Base-by-base conservation (phyloP, 2,797 vertebrate species). In the Psittacula derbiana region DNA sequence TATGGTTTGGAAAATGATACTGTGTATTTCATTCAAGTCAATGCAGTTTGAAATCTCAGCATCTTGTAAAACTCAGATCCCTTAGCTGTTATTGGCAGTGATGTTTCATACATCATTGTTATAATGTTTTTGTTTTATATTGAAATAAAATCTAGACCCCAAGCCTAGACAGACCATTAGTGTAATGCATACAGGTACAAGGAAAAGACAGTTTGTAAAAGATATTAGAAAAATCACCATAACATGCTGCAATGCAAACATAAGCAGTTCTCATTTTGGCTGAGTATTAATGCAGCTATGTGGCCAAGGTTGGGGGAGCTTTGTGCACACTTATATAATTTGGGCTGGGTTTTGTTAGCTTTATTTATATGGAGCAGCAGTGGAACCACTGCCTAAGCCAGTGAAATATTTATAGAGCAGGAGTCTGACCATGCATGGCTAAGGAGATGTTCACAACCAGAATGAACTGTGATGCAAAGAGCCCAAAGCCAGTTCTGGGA, bases 71-170 rank as follows among this genome's bases (percentile, higher is more conserved):
- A 73, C 19, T 52, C 58, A 62, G 13, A 41, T 65, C 36, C 41
- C 27, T 61, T 38, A 43, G 24, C 8, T 76, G 23, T 18, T 62
- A 36, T 8, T 16, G n/a, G 25, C 28, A 83, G 13, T 0, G 0
- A 33, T 30, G 33, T 23, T 88, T 74, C 41, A 49, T 44, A 7
- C 5, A 30, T 38, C 31, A 28, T 8, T 55, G 16, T 65, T 66
- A 46, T 16, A 20, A 9, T 17, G 11, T 30, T 80, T 33, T 24
- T 80, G 17, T 30, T 86, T 67, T 57, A n/a, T 31, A 71, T 6
- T 40, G 67, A 86, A 91, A 64, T n/a, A 71, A 55, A 17, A 41
- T 12, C 52, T 46, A 76, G 71, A 82, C 36, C n/a, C 67, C 25
- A 44, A 52, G 47, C 60, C 21, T 66, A 49, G 46, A 62, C 31